Base-by-base conservation (phyloP, 2,113 vertebrate species). In the Chitala chitala region DNA sequence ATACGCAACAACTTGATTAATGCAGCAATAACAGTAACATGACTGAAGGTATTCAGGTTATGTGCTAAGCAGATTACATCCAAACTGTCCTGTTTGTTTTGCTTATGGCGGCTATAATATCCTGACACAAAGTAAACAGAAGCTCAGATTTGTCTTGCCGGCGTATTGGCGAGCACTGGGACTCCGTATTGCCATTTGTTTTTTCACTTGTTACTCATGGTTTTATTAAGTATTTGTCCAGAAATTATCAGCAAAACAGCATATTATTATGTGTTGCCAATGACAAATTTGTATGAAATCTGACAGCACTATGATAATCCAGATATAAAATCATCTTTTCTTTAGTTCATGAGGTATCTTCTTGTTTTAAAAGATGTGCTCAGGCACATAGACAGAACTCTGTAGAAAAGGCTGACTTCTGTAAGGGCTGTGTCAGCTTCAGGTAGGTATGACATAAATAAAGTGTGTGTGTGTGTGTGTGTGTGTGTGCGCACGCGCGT, bases 41-140 rank as follows among this genome's bases (percentile, higher is more conserved):
- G 97, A 98, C 96, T 96, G 95, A 96, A 98, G 94, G 96, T 98
- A 98, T 97, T 96, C 95, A 94, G 95, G 94, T 96, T 98, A 96
- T 94, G 94, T 96, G 94, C 93, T 94, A 94, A 95, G 93, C 93
- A 96, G 95, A 98, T 97, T 94, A 92, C 92, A 95, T 91, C 92
- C 94, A 94, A 94, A 95, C 94, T 93, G 92, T 91, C 91, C 92
- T 96, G 95, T 98, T 98, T 96, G 94, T 94, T 94, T 94, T 95
- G 89, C 86, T 85, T 89, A 84, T 89, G 86, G 84, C 89, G 87
- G 87, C 81, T 87, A 91, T 90, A 90, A 91, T 88, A 86, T 86
- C 77, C 75, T 84, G 82, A 83, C 79, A 86, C 86, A 85, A 75
- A 87, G 84, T 38, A 50, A 75, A 75, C 70, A 70, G 61, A 75